phyloP scores from a whole-genome alignment of 2,888 invertebrate genomes.

The Eupithecia inturbata region DNA sequence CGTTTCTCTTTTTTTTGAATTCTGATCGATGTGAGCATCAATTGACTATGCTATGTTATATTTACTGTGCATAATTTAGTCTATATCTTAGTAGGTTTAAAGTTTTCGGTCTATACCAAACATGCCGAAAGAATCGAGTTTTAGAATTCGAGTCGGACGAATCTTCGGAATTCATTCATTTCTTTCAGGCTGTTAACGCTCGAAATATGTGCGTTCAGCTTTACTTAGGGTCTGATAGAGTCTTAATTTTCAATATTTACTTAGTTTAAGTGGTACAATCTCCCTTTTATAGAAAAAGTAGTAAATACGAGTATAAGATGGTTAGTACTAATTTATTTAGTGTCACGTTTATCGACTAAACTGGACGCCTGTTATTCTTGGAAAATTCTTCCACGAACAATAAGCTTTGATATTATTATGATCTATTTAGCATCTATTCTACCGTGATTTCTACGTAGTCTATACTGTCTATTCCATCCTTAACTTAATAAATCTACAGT shows the following conservation, averaged over 20 bases:
- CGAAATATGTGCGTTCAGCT: background rate
- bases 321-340: background rate
- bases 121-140: background rate
- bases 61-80: background rate
- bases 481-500: constrained; percentile 8
- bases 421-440: background rate
- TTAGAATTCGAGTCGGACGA: background rate
- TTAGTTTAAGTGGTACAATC: background rate
- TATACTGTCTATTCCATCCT: background rate
- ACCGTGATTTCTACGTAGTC: background rate
- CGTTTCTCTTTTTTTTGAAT: constrained; percentile 31
- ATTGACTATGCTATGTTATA: background rate
- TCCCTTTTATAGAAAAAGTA: background rate
- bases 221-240: background rate
- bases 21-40: constrained; percentile 14
- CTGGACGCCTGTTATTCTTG: background rate
- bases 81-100: background rate
- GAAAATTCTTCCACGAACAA: background rate
- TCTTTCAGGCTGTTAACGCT: background rate
- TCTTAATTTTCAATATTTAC: background rate
- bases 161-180: background rate
- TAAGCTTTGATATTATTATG: background rate
- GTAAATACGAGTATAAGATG: no score
- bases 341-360: background rate
- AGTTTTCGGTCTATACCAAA: background rate